Conservation (phyloP, 2,797 vertebrate species). For the Hemitrygon akajei region DNA sequence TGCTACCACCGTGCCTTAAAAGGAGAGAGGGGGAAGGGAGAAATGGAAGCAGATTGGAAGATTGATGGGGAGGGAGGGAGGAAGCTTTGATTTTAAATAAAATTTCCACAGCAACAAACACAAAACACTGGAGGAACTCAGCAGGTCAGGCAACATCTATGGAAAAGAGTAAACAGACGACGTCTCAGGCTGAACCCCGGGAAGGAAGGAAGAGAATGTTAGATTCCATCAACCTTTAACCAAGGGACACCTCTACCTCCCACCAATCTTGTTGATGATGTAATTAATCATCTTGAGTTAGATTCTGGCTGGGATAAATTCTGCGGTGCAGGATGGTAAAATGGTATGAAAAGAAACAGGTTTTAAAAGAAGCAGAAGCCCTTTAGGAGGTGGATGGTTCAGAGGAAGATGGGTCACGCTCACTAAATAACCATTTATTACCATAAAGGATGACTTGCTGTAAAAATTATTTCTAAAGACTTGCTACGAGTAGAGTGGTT, state of each 20-base stretch:
- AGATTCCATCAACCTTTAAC: too few species aligned
- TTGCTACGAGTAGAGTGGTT: background rate
- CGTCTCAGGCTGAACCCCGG: too few species aligned
- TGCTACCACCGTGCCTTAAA: too few species aligned
- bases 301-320: background rate
- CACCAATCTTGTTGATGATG: background rate
- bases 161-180: too few species aligned
- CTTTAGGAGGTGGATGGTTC: background rate
- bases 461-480: conserved; percentile 14
- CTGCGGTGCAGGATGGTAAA: background rate
- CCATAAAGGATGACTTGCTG: background rate
- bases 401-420: background rate
- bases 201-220: too few species aligned
- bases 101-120: too few species aligned
- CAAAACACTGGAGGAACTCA: too few species aligned
- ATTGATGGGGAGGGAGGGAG: too few species aligned
- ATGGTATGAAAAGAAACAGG: background rate
- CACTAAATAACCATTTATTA: background rate
- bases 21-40: background rate
- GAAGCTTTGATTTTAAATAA: too few species aligned
- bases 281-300: background rate
- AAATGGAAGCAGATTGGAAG: background rate
- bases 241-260: background rate
- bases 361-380: background rate
- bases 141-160: too few species aligned